Conservation (phyloP, 2,797 vertebrate species). For the Coranthus polyacanthus region DNA sequence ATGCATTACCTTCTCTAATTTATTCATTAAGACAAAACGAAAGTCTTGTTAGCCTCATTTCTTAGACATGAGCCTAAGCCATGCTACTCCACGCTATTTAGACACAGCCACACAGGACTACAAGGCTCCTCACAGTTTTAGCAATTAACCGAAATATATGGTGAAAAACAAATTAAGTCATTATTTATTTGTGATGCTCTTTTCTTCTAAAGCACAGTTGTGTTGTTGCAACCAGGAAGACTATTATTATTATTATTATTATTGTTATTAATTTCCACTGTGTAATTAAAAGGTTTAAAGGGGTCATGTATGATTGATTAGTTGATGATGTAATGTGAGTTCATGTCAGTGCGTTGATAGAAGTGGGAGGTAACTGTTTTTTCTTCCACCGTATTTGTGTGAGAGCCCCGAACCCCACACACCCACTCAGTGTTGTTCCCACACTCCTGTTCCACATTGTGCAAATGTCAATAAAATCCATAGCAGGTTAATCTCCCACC, state of each 20-base stretch:
- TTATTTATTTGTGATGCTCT: too few relatives aligned
- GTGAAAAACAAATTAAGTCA: too few relatives aligned
- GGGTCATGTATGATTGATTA: too few relatives aligned
- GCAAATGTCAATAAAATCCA: conserved; percentile 84
- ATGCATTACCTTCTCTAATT: conserved; percentile 94
- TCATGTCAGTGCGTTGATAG: too few relatives aligned
- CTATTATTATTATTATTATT: too few relatives aligned
- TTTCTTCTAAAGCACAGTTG: too few relatives aligned
- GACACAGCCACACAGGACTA: conserved; percentile 50
- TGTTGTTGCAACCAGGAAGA: too few relatives aligned
- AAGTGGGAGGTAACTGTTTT: conserved; percentile 10
- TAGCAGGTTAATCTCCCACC: conserved; percentile 81
- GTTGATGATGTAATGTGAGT: background rate
- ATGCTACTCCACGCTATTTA: conserved; percentile 57
- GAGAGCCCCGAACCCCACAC: conserved; percentile 16
- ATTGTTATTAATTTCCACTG: too few relatives aligned
- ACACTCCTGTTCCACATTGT: conserved; percentile 57
- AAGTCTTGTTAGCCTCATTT: conserved; percentile 92
- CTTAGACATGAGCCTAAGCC: conserved; percentile 79
- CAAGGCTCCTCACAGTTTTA: conserved; percentile 31
- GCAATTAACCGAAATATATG: too few relatives aligned
- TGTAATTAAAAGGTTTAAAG: too few relatives aligned
- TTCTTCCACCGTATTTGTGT: conserved; percentile 46
- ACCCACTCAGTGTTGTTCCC: conserved; percentile 45
- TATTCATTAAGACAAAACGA: conserved; percentile 98